Base-by-base conservation (phyloP, 2,888 invertebrate genomes). In the Ormia ochracea region DNA sequence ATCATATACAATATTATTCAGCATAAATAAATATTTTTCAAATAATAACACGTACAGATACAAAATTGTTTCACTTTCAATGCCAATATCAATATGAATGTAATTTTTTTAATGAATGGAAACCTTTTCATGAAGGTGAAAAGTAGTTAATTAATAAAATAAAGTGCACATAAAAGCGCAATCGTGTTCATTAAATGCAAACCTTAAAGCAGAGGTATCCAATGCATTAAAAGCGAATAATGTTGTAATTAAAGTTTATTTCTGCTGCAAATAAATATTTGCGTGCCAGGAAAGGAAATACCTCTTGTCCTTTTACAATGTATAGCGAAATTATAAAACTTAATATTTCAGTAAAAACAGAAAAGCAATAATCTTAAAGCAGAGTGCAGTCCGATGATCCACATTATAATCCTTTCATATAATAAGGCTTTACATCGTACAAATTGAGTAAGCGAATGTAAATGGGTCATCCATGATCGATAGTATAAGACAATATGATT, bases 41-140 rank as follows among this genome's bases (percentile, higher is more conserved):
- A 1, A 58, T 48, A 48, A 21, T 23, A 23, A 23, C n/a, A 69
- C 45, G 21, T 7, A 45, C 12, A 31, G 28, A 52, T 43, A 17
- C 14, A 36, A 33, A 9, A 31, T 45, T 5, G 36, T 26, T 26
- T 10, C 33, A 38, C 68, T 45, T 45, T 69, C 68, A 74, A 59
- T 66, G n/a, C n/a, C 65, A 76, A 61, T 54, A 68, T 69, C 68
- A 76, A 52, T 76, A 59, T 36, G 21, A 54, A 61, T 69, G 58
- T 54, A 12, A 21, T 38, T 36, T 26, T 73, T 10, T 10, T 28
- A 33, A 58, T 58, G 48, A 58, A 65, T 63, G 43, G 56, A 61
- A 59, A 28, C n/a, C 0, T 48, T 17, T 48, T 36, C n/a, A 28
- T 48, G 26, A 50, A 23, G 10, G 41, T 41, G n/a, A 59, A 65